Base-by-base conservation (phyloP, 1,140 invertebrate species). In the Euwallacea fornicatus region DNA sequence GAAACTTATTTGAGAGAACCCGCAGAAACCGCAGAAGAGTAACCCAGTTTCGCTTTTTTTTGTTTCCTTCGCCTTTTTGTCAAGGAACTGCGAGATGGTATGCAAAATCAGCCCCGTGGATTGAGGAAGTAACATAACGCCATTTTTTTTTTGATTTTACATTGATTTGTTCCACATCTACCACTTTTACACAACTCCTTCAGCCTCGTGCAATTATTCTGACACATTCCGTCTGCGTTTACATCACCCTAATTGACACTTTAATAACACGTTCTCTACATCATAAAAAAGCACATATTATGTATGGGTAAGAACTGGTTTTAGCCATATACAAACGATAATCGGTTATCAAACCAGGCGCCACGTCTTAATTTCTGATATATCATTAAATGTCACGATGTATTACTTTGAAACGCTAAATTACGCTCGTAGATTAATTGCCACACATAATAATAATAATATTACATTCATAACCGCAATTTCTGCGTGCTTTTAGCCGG, bases 321-420 rank as follows among this genome's bases (percentile, higher is more conserved):
- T 11, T 61, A 43, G 21, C 59, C 59, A 61, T 61, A 41, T 42
- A n/a, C 21, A 61, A 50, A 61, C 11, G 42, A 61, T 61, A 61
- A 61, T 61, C 21, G 42, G 59, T 61, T 61, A 61, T 61, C 59
- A 42, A 21, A 42, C 59, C 59, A 43, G 59, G 59, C 59, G 59
- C 59, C 59, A 61, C n/a, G 21, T 61, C 59, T 61, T 42, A 61
- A 43, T 42, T 61, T 61, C 33, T 61, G 59, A 61, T 61, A 43
- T 61, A 61, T 61, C 59, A 61, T 61, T 61, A 61, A 61, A 61
- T 61, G 59, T 61, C 59, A 61, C 59, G 59, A 42, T 43, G 59
- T 21, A 43, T 61, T 61, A 61, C 42, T 61, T 61, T 61, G 59
- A 42, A 61, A 42, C 59, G 59, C 59, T 61, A 61, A 61, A 61